Base-by-base conservation (phyloP, 2,888 invertebrate species). In the Microctonus brassicae region DNA sequence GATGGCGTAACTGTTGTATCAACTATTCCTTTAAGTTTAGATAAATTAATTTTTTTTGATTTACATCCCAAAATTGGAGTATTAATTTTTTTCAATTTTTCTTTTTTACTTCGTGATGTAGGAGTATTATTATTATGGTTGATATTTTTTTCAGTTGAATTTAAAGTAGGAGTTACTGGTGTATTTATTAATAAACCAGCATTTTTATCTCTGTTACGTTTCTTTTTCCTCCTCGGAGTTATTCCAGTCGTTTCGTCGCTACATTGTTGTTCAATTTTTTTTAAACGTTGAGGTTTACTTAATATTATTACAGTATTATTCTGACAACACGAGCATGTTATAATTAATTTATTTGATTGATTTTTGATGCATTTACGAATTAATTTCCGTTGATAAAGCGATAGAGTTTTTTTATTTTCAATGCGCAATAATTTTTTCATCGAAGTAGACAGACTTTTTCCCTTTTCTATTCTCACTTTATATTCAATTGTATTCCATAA, bases 121-220 rank as follows among this genome's bases (percentile, higher is more conserved):
- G 60, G 42, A 22, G 60, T 73, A 60, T 65, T 42, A 34, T 6
- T 11, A 17, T 61, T 70, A 20, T 10, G 13, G 29, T 7, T 13
- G n/a, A n/a, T n/a, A n/a, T n/a, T n/a, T n/a, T n/a, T n/a, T n/a
- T n/a, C n/a, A 42, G 72, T 55, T 52, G 13, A 52, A 61, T 33
- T 33, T 62, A 17, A 47, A 47, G 20, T 47, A 17, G 57, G 52
- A 36, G 26, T 42, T 60, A 29, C 69, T 29, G 57, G 22, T 7
- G 58, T 34, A 65, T 64, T 70, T 26, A 42, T 67, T 11, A 73
- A 87, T 62, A 89, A 83, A 53, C 89, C 89, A 69, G 88, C 88
- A 65, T 86, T 88, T 79, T 82, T 87, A 73, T 89, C 88, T 74
- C 83, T 88, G 17, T 77, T 81, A 60, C 78, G 78, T 33, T 72